Evolutionary conservation across 2,113 vertebrate species (phyloP).

Genomic region (Rhea americana): DNA sequence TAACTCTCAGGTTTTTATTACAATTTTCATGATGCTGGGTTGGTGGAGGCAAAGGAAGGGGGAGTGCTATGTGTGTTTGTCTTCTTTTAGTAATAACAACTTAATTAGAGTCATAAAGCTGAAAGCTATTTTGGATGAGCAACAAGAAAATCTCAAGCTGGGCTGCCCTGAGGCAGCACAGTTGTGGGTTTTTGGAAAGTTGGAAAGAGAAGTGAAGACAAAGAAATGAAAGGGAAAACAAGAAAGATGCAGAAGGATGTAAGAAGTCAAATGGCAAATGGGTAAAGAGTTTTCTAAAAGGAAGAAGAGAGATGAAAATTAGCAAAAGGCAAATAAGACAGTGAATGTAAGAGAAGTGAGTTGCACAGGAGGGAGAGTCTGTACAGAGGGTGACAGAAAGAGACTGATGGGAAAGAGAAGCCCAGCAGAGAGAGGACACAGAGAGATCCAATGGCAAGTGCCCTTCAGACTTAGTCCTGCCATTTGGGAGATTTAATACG

Average conservation of each 20-base stretch:
- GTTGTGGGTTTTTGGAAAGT: neutral
- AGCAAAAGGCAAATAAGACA: neutral
- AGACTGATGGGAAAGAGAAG: neutral
- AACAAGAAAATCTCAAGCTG: neutral
- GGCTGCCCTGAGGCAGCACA: neutral
- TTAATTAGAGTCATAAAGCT: slow-evolving; percentile 23
- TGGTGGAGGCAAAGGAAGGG: neutral
- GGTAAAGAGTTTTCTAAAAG: neutral
- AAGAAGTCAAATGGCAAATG: neutral
- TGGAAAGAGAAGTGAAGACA: neutral
- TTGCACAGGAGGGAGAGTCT: neutral
- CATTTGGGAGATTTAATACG: neutral
- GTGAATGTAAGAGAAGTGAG: fast-evolving
- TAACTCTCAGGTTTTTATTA: neutral
- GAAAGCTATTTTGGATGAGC: slow-evolving; percentile 4
- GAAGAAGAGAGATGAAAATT: neutral
- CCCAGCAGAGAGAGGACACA: neutral
- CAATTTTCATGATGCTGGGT: neutral
- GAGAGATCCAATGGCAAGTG: neutral
- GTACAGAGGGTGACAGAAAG: neutral
- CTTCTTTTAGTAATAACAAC: slow-evolving; percentile 10
- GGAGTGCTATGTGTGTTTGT: neutral
- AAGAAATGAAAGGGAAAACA: neutral
- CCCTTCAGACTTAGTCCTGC: neutral
- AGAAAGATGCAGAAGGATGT: neutral